phyloP scores from a whole-genome alignment of 2,888 invertebrate species.

The Brachypalpus laphriformis region DNA sequence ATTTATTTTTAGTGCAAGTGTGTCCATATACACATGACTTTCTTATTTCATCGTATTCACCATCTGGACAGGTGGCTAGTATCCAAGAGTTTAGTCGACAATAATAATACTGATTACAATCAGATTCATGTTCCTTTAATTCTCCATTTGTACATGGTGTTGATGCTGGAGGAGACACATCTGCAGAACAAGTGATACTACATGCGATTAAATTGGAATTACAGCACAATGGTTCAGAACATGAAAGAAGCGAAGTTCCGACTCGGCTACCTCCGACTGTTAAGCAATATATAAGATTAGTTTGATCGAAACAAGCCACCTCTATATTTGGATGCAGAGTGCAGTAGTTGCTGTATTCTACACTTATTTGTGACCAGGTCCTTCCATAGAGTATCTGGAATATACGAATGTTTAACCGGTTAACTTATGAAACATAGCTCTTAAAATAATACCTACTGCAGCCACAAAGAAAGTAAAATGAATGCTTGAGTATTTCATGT shows the following conservation, averaged over 20 bases:
- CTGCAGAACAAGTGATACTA: background rate
- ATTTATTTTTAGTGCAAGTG: no score
- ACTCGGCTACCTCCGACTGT: background rate
- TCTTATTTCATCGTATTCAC: no score
- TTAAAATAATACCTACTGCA: background rate
- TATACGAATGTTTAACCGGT: background rate
- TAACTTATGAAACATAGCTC: background rate
- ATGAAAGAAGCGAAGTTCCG: background rate
- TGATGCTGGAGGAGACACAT: no score
- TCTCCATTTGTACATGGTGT: slow-evolving; percentile 7
- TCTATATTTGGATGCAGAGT: background rate
- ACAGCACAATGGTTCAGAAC: slow-evolving; percentile 21
- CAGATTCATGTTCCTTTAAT: slow-evolving; percentile 8
- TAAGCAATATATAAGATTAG: slow-evolving; percentile 19
- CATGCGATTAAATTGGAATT: slow-evolving; percentile 30
- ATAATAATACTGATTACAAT: slow-evolving; percentile 31
- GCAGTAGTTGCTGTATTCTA: background rate
- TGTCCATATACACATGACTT: no score
- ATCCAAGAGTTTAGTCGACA: slow-evolving; percentile 31
- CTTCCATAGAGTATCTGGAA: background rate
- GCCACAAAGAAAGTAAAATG: background rate
- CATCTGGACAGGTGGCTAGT: background rate
- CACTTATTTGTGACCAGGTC: background rate
- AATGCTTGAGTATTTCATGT: slow-evolving; percentile 7
- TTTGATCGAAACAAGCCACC: slow-evolving; percentile 15